Base-by-base conservation (phyloP, 2,797 vertebrate species). In the Austrolebias charrua region DNA sequence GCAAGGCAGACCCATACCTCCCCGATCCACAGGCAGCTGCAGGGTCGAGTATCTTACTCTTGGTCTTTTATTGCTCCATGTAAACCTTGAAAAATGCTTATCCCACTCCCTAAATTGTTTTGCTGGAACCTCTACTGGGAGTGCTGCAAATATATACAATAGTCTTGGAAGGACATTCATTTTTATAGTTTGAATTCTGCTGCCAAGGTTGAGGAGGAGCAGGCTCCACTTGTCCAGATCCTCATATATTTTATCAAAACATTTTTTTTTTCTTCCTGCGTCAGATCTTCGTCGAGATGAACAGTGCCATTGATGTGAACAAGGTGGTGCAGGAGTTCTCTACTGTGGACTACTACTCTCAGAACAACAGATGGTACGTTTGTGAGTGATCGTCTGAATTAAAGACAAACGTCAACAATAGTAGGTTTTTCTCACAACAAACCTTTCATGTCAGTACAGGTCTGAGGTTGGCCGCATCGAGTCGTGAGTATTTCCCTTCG, bases 241-340 rank as follows among this genome's bases (percentile, higher is more conserved):
- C 29, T 31, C n/a, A n/a, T n/a, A n/a, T n/a, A n/a, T n/a, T n/a
- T n/a, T n/a, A n/a, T n/a, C n/a, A n/a, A n/a, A n/a, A n/a, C n/a
- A n/a, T n/a, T n/a, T n/a, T 33, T 5, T 33, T 4, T 31, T 31
- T 58, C 7, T 14, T 14, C 19, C 46, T 19, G 6, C 38, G 28
- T 29, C 59, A 63, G 60, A 54, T 63, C 40, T 63, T 44, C 52
- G 63, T 93, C 15, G 91, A 91, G 81, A 90, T 93, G 91, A 29
- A 24, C 0, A 60, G 78, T 13, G 1, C 60, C 18, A 24, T 8
- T 1, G 70, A 48, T 2, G 79, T 85, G 0, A 29, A 7, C 0
- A 1, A 57, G 4, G 78, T 83, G 63, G 1, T 81, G 57, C 13
- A 78, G 11, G 63, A 29, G 16, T 31, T 10, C 10, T 29, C 18